Evolutionary conservation across 92 coral and sea anemone species (phyloP).

Genomic region (Actinernus sp.): DNA sequence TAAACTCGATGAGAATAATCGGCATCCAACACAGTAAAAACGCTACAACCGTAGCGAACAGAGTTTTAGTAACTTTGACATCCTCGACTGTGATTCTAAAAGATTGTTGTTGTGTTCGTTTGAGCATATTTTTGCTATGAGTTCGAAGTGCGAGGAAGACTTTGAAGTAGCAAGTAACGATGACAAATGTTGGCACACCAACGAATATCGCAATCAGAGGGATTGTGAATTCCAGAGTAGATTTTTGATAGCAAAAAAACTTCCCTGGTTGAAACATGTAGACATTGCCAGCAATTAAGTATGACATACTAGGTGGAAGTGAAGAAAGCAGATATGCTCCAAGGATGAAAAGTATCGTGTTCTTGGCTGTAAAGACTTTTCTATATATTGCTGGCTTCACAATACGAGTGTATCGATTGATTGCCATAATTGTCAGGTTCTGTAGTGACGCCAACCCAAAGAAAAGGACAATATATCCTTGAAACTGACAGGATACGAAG

Average conservation of each 20-base stretch:
- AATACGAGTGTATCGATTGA: conserved; percentile 59
- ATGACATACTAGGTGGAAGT: conserved; percentile 19
- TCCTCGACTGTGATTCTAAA: conserved; percentile 50
- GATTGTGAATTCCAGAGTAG: conserved; percentile 11
- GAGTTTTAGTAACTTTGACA: conserved; percentile 45
- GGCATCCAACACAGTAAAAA: conserved; percentile 67
- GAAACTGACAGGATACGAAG: conserved; percentile 53
- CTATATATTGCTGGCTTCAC: conserved; percentile 57
- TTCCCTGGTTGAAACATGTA: conserved; percentile 42
- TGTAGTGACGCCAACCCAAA: conserved; percentile 50
- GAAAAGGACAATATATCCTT: conserved; percentile 57
- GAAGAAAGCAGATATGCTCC: not conserved
- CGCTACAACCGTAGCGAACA: conserved; percentile 64
- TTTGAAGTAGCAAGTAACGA: conserved; percentile 40
- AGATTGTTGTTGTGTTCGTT: conserved; percentile 1
- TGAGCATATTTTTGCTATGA: conserved; percentile 38
- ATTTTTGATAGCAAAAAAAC: conserved; percentile 28
- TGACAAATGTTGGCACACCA: conserved; percentile 35
- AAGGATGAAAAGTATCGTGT: conserved; percentile 7
- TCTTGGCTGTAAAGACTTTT: conserved; percentile 34
- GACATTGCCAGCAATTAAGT: conserved; percentile 21
- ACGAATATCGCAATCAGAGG: conserved; percentile 30
- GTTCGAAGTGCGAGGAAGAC: conserved; percentile 52
- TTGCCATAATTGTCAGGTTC: conserved; percentile 53
- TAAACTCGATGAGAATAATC: conserved; percentile 40